phyloP scores from a whole-genome alignment of 2,797 vertebrate genomes.

The Onychomys leucogaster region DNA sequence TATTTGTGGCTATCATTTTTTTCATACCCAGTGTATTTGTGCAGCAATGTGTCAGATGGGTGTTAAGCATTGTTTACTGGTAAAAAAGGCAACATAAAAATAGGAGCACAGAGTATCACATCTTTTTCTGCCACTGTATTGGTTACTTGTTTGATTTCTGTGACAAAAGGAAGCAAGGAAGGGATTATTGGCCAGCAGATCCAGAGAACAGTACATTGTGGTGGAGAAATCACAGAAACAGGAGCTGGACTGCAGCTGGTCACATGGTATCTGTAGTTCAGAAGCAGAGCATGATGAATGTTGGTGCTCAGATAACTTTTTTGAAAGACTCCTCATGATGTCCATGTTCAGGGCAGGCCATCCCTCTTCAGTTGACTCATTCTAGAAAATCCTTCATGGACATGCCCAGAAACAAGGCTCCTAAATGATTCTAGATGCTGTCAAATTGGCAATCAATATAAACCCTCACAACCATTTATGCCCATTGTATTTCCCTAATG shows the following conservation, averaged over 20 bases:
- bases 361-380: not conserved
- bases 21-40: not conserved
- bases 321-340: not conserved
- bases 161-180: not conserved
- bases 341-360: not conserved
- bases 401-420: not conserved
- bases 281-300: not conserved
- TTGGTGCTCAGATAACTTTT: not conserved
- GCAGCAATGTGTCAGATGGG: not conserved
- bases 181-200: not conserved
- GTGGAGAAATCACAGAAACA: not conserved
- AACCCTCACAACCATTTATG: not conserved
- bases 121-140: not conserved
- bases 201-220: not conserved
- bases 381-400: not conserved
- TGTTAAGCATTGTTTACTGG: not conserved
- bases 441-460: not conserved
- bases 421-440: not conserved
- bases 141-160: not conserved
- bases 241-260: not conserved
- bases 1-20: conserved; percentile 29
- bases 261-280: not conserved
- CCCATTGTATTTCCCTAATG: not conserved
- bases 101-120: not conserved
- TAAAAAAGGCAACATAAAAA: not conserved